Evolutionary conservation across 2,888 invertebrate genomes (phyloP).

Genomic region (Auanema sp.): DNA sequence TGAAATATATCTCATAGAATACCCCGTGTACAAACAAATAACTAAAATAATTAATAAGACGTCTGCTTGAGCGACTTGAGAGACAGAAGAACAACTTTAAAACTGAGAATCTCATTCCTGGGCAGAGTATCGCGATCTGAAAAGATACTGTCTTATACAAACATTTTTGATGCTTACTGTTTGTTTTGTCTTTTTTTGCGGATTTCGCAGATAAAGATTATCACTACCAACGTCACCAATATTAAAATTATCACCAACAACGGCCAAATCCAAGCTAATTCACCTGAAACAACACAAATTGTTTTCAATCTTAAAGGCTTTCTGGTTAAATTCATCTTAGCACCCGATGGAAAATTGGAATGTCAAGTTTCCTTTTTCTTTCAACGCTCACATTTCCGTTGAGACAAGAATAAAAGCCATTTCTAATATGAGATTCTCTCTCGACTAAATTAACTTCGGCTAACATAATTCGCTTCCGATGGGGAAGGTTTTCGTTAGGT

Average conservation of each 20-base stretch:
- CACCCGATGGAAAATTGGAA: neutral
- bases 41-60: neutral
- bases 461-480: no score
- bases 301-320: neutral
- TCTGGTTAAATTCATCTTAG: neutral
- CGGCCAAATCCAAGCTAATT: slow-evolving; percentile 48
- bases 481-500: neutral
- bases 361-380: no score
- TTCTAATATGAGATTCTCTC: no score
- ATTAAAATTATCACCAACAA: slow-evolving; percentile 44
- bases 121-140: slow-evolving; percentile 19
- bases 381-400: no score
- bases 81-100: neutral
- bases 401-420: no score
- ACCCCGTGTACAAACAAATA: slow-evolving; percentile 10
- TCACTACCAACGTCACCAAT: slow-evolving; percentile 35
- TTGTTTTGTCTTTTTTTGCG: slow-evolving; percentile 40
- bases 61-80: neutral
- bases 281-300: slow-evolving; percentile 29
- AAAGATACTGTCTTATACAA: slow-evolving; percentile 9
- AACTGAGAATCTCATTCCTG: slow-evolving; percentile 9
- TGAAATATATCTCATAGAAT: slow-evolving; percentile 1
- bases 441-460: no score
- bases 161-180: slow-evolving; percentile 13
- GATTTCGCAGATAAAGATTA: slow-evolving; percentile 51